phyloP scores from a whole-genome alignment of 1,140 invertebrate species.

The Triops longicaudatus region DNA sequence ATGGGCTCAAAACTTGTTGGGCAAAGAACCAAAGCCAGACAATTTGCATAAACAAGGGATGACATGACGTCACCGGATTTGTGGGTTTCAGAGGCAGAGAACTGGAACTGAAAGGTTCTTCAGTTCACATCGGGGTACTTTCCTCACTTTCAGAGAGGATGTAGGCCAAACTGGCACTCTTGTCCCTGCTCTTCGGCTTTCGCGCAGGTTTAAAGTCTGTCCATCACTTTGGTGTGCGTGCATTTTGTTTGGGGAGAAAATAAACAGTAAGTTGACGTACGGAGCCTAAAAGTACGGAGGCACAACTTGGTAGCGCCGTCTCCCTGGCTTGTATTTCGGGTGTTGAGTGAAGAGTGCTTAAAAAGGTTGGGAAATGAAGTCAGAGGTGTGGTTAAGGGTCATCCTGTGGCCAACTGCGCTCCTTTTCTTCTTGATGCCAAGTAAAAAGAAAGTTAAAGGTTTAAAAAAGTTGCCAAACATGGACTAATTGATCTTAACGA shows the following conservation, averaged over 20 bases:
- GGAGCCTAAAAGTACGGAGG: background rate
- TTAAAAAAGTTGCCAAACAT: background rate
- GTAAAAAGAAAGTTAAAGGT: background rate
- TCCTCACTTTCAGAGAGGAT: background rate
- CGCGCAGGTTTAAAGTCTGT: background rate
- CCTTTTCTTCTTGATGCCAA: background rate
- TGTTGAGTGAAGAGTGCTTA: background rate
- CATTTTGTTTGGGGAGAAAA: background rate
- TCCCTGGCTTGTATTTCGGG: background rate
- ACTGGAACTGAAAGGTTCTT: background rate
- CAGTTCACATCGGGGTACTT: background rate
- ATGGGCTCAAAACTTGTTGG: background rate
- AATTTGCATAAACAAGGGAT: background rate
- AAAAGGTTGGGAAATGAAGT: background rate
- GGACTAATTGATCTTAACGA: background rate
- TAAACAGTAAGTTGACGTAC: background rate
- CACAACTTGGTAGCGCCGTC: background rate
- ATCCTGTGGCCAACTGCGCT: background rate
- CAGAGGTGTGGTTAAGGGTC: background rate
- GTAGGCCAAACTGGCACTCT: background rate
- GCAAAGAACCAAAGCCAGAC: background rate
- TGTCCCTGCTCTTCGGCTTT: no score
- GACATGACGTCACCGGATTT: background rate
- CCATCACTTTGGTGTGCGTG: background rate
- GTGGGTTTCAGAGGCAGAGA: background rate